Conservation (phyloP, 2,888 invertebrate genomes). For the Papilio protenor region DNA sequence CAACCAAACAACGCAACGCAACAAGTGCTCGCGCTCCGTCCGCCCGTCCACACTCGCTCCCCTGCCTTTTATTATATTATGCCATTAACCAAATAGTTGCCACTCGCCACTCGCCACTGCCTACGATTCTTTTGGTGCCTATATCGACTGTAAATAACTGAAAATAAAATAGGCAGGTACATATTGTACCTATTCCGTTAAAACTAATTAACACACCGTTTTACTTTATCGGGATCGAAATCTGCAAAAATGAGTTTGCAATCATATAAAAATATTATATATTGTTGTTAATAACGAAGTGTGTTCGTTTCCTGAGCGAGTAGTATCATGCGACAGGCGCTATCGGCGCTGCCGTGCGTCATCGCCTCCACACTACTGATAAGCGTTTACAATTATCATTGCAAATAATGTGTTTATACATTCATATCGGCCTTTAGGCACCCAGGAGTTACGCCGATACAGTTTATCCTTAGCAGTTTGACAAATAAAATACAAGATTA, state of each 20-base stretch:
- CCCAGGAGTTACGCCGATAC: constrained; percentile 68
- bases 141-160: background rate
- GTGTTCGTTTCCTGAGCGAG: constrained; percentile 64
- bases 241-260: background rate
- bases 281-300: background rate
- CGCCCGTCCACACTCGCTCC: constrained; percentile 53
- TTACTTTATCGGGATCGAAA: background rate
- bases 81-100: constrained; percentile 67
- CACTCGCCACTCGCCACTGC: constrained; percentile 48
- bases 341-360: constrained; percentile 78
- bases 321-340: constrained; percentile 61
- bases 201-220: background rate
- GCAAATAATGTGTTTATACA: constrained; percentile 81
- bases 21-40: constrained; percentile 67
- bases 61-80: constrained; percentile 67
- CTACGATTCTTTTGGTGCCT: constrained; percentile 44
- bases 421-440: constrained; percentile 66
- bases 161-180: background rate
- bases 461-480: constrained; percentile 63
- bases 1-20: constrained; percentile 82
- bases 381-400: constrained; percentile 82
- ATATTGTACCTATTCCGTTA: background rate
- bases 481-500: constrained; percentile 61
- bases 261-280: background rate
- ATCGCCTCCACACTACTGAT: constrained; percentile 80